Conservation (phyloP, 2,113 vertebrate genomes). For the Scartelaos histophorus region DNA sequence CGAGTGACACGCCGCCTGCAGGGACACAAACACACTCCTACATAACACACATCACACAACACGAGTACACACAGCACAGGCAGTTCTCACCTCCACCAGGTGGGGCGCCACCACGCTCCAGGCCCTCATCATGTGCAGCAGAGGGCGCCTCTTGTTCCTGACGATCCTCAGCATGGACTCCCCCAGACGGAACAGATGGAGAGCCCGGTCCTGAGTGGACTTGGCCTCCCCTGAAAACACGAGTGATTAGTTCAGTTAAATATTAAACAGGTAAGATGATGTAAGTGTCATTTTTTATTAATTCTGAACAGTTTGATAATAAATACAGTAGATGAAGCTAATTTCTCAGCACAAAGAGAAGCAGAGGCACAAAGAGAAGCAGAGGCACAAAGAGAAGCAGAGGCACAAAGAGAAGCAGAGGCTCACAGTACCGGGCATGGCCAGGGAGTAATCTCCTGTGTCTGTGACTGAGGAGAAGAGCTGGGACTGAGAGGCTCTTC, state of each 20-base stretch:
- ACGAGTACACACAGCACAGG: not conserved
- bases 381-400: too few species aligned
- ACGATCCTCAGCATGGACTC: slow-evolving; percentile 94
- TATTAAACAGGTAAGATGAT: too few species aligned
- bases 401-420: too few species aligned
- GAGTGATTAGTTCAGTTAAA: not conserved
- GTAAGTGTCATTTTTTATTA: too few species aligned
- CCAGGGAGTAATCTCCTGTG: slow-evolving; percentile 89
- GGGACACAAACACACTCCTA: not conserved
- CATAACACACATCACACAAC: not conserved
- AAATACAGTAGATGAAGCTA: too few species aligned
- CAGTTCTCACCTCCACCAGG: slow-evolving; percentile 87
- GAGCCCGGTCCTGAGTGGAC: slow-evolving; percentile 86
- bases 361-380: too few species aligned
- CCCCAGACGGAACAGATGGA: slow-evolving; percentile 93
- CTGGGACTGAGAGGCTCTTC: slow-evolving; percentile 93
- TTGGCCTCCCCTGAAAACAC: slow-evolving; percentile 84
- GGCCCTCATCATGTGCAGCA: slow-evolving; percentile 92
- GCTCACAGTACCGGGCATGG: slow-evolving; percentile 99
- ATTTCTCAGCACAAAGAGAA: too few species aligned
- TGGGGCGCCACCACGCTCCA: slow-evolving; percentile 97
- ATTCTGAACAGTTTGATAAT: too few species aligned
- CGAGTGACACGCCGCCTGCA: slow-evolving; percentile 92
- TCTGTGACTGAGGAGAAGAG: slow-evolving; percentile 92
- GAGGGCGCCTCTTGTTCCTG: slow-evolving; percentile 83